A percentile compares a stretch with the other conserved stretches of the same genome.
phyloP scores from a whole-genome alignment of 1,140 invertebrate species.

The Holcopasites calliopsidis region DNA sequence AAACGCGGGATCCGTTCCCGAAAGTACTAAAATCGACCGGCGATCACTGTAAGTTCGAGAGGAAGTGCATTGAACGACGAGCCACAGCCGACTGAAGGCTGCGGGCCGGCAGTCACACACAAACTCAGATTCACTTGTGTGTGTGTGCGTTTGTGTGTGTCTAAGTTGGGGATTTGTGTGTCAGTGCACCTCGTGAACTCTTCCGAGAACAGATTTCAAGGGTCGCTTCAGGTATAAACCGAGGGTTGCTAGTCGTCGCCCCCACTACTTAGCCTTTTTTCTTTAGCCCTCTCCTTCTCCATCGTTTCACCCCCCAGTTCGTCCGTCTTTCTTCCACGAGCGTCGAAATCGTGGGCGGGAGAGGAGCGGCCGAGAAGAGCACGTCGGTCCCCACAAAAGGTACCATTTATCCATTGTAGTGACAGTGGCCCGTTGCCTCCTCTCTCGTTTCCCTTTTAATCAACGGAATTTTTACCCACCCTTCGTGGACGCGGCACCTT shows the following conservation, averaged over 20 bases:
- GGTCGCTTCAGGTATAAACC: conserved; percentile 73
- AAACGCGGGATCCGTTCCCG: no score
- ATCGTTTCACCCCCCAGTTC: conserved; percentile 14
- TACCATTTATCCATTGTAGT: conserved; percentile 52
- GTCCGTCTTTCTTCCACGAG: conserved; percentile 28
- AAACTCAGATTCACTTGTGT: conserved; percentile 27
- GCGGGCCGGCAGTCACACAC: conserved; percentile 10
- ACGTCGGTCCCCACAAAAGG: conserved; percentile 48
- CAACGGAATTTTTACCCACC: conserved; percentile 25
- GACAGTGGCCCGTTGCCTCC: conserved; percentile 26
- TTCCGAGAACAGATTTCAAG: conserved; percentile 74
- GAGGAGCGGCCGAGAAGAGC: conserved; percentile 7
- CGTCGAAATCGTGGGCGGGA: conserved; percentile 15
- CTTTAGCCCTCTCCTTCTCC: conserved; percentile 42
- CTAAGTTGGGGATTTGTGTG: conserved; percentile 19
- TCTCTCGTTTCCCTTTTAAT: conserved; percentile 40
- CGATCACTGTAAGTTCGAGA: neutral
- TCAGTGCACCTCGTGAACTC: conserved; percentile 44
- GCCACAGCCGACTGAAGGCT: conserved; percentile 63
- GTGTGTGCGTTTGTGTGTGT: conserved; percentile 36
- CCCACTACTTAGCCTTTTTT: conserved; percentile 7
- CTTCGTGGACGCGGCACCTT: neutral
- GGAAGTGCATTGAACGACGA: conserved; percentile 61
- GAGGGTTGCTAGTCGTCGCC: conserved; percentile 42
- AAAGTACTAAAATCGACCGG: conserved; percentile 17